Conservation (phyloP, 2,888 invertebrate genomes). For the Ophion obscuratus region DNA sequence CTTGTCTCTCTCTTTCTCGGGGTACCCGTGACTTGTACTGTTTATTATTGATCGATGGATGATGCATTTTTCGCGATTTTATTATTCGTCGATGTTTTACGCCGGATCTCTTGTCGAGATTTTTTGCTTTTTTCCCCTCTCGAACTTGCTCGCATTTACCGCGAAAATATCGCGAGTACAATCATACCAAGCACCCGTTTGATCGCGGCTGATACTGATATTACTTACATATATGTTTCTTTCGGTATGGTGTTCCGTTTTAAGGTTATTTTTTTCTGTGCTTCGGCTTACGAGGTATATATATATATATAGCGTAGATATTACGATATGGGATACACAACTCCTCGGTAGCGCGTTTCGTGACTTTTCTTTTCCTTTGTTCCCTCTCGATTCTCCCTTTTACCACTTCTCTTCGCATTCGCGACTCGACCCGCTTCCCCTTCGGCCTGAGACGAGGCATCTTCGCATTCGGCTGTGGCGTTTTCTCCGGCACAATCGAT, state of each 20-base stretch:
- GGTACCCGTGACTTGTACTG: no score
- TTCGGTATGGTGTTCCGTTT: conserved; percentile 66
- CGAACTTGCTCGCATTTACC: no score
- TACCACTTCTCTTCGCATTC: no score
- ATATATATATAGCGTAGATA: conserved; percentile 46
- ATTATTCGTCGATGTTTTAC: no score
- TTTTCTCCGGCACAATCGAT: neutral
- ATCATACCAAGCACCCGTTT: conserved; percentile 39
- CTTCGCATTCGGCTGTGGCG: no score
- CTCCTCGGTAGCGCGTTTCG: conserved; percentile 57
- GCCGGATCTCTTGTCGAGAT: neutral
- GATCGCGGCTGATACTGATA: conserved; percentile 62
- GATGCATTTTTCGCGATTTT: no score
- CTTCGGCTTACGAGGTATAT: conserved; percentile 15
- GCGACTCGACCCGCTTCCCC: neutral
- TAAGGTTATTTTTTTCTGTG: conserved; percentile 78
- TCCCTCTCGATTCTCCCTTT: no score
- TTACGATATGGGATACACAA: conserved; percentile 53
- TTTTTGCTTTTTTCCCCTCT: neutral
- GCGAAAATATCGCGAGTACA: no score
- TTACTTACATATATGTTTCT: conserved; percentile 69
- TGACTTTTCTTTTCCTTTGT: conserved; percentile 36
- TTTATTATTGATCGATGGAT: no score
- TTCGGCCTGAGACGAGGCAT: conserved; percentile 44
- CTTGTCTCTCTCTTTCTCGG: no score